Conservation (phyloP, 2,113 vertebrate genomes). For the Leptobrachium ailaonicum region DNA sequence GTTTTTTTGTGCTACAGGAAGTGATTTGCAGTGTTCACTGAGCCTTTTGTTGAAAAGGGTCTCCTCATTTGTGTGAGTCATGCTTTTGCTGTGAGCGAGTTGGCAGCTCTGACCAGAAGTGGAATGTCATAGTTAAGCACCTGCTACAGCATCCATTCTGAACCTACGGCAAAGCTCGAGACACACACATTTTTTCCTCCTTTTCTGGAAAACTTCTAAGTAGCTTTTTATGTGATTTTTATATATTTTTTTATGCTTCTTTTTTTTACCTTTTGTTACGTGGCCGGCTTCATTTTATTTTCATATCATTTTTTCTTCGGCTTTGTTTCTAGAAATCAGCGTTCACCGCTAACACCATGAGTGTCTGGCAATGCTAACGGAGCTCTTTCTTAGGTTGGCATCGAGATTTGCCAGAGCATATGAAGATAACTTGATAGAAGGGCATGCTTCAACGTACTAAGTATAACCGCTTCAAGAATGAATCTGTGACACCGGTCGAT, state of each 20-base stretch:
- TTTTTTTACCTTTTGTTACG: constrained; percentile 23
- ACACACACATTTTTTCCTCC: constrained; percentile 13
- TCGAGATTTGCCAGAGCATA: constrained; percentile 81
- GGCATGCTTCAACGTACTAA: constrained; percentile 99
- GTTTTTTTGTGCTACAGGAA: constrained; percentile 88
- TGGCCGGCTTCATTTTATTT: constrained; percentile 40
- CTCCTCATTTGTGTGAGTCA: constrained; percentile 98
- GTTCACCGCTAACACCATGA: constrained; percentile 63
- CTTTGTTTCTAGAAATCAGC: constrained; percentile 60
- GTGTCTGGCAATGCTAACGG: constrained; percentile 84
- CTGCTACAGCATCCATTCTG: constrained; percentile 71
- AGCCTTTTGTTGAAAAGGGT: constrained; percentile 99
- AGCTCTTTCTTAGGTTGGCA: constrained; percentile 77
- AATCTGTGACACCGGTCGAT: constrained; percentile 98
- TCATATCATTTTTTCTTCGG: constrained; percentile 48
- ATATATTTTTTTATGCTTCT: constrained; percentile 38
- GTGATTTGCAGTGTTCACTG: constrained; percentile 98
- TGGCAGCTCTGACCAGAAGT: constrained; percentile 81
- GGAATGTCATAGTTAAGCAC: constrained; percentile 75
- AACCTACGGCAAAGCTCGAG: constrained; percentile 59
- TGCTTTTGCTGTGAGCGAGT: constrained; percentile 91
- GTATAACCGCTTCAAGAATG: constrained; percentile 99
- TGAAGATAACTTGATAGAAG: constrained; percentile 87
- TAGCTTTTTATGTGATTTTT: constrained; percentile 17
- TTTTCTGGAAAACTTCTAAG: constrained; percentile 46